Evolutionary conservation across 2,113 vertebrate species (phyloP).

Genomic region (Spermophilus dauricus): DNA sequence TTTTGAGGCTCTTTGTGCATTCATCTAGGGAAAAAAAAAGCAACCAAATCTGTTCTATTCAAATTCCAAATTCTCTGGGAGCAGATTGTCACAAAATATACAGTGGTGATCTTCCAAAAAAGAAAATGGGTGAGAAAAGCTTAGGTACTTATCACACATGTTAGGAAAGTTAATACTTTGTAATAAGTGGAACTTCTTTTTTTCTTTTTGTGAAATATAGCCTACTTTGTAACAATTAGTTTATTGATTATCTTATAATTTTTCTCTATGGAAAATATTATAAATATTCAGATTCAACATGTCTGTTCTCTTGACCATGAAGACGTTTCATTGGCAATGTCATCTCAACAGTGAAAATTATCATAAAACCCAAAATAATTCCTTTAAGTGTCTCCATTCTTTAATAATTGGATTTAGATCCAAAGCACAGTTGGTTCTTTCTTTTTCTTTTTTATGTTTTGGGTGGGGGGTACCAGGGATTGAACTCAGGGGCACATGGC

Average conservation of each 20-base stretch:
- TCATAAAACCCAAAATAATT: slow-evolving; percentile 45
- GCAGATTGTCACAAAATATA: slow-evolving; percentile 64
- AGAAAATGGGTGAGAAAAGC: neutral
- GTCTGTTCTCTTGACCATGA: neutral
- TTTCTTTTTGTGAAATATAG: neutral
- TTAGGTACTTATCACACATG: neutral
- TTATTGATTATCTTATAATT: slow-evolving; percentile 23
- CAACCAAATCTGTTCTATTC: slow-evolving; percentile 55
- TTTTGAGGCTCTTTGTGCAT: slow-evolving; percentile 62
- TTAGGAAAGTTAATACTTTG: neutral
- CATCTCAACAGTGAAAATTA: slow-evolving; percentile 6
- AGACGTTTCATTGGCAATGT: slow-evolving; percentile 25
- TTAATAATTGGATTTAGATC: slow-evolving; percentile 16
- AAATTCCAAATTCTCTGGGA: slow-evolving; percentile 64
- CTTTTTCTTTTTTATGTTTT: neutral
- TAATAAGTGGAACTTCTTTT: neutral
- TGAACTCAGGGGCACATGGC: no score
- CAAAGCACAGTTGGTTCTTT: slow-evolving; percentile 3
- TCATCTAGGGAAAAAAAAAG: neutral
- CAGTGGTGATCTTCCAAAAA: slow-evolving; percentile 14
- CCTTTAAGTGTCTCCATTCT: neutral
- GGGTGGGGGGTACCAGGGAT: no score
- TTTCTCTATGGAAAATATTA: slow-evolving; percentile 55
- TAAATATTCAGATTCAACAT: slow-evolving; percentile 22
- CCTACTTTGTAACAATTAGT: neutral